These are phyloP conservation scores for Papilio gigon DNA, from an alignment of 2,888 invertebrate species.

Conservation along the genomic window DNA sequence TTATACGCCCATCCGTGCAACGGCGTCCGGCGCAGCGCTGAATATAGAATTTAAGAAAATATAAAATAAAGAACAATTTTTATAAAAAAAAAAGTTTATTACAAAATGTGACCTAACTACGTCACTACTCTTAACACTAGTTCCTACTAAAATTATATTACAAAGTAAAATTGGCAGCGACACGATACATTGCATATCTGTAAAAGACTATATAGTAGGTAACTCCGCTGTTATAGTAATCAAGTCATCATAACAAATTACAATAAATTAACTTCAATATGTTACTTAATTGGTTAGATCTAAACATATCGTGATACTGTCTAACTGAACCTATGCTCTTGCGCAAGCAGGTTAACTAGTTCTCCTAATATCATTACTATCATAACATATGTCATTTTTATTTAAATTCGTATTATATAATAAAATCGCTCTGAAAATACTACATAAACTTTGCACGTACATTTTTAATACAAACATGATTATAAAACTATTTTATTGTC, in stretches of 20 bases:
- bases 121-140: slow-evolving; percentile 57
- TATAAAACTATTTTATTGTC: no score
- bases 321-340: not conserved
- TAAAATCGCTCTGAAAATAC: not conserved
- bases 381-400: not conserved
- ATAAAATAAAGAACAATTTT: slow-evolving; percentile 19
- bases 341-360: not conserved
- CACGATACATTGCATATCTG: slow-evolving; percentile 54
- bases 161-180: slow-evolving; percentile 63
- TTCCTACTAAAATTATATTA: slow-evolving; percentile 62
- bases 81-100: slow-evolving; percentile 67
- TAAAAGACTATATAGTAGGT: slow-evolving; percentile 61
- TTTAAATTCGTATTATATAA: not conserved
- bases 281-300: slow-evolving; percentile 7
- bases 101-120: slow-evolving; percentile 61
- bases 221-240: slow-evolving; percentile 58
- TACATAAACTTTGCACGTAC: not conserved
- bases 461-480: not conserved
- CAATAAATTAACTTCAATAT: slow-evolving; percentile 38
- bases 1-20: no score
- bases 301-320: not conserved
- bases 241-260: slow-evolving; percentile 32
- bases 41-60: no score
- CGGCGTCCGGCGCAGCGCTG: no score
- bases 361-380: not conserved